Base-by-base conservation (phyloP, 2,888 invertebrate genomes). In the Limnephilus rhombicus region DNA sequence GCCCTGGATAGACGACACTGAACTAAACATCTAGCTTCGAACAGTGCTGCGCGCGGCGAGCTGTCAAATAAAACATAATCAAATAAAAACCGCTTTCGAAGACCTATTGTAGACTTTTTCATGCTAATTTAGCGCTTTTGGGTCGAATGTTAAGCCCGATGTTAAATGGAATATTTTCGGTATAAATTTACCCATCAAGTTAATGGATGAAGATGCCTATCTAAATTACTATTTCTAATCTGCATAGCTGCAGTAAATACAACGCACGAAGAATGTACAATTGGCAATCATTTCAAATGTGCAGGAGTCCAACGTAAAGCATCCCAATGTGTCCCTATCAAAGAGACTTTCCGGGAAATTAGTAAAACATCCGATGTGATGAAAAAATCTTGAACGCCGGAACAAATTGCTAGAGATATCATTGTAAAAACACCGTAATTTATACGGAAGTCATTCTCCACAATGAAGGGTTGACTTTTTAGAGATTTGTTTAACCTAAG, bases 1-100 rank as follows among this genome's bases (percentile, higher is more conserved):
- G 24, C 9, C 24, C 68, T 68, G 68, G 24, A 68, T 68, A 68
- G 9, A 24, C 24, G 24, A 68, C 2, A 68, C 68, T n/a, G 2
- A 68, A n/a, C 24, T n/a, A 68, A 7, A 68, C 68, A n/a, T 24
- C 24, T 24, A 68, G 24, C 9, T 68, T 24, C 68, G n/a, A 68
- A 68, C 68, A 41, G n/a, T 45, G 37, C 18, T 34, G 37, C n/a
- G 85, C n/a, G 41, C 86, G 86, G 86, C 86, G 29, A 45, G 29
- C 29, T 86, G 45, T 86, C 86, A 86, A 86, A 86, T 86, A 86
- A 85, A 68, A 68, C 68, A 68, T 68, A 68, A 68, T 68, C 68
- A 68, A 68, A 68, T 68, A 68, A 68, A 68, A 86, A 86, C 86
- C 86, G 86, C 86, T 86, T n/a, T 68, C 86, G 45, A 29, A 68